Evolutionary conservation across 1,140 invertebrate species (phyloP).

Genomic region (Trypoxylus dichotomus): DNA sequence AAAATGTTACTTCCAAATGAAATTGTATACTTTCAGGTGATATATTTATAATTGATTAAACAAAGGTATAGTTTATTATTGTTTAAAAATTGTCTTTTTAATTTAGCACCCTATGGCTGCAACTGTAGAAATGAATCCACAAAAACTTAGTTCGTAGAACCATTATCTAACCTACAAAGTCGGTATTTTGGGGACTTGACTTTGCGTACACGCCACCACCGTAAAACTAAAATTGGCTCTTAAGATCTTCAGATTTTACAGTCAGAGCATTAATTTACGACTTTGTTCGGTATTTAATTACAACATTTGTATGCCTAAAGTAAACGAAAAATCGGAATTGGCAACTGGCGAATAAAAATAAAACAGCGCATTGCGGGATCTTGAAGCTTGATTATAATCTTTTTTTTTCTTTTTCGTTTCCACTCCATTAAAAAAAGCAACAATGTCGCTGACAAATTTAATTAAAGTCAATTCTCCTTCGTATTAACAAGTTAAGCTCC

Average conservation of each 20-base stretch:
- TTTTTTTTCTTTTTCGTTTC: background rate
- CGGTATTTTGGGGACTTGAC: too few relatives aligned
- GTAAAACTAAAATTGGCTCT: background rate
- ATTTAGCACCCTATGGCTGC: too few relatives aligned
- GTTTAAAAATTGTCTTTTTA: too few relatives aligned
- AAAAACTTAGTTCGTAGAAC: too few relatives aligned
- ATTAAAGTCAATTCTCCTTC: background rate
- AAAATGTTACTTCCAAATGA: too few relatives aligned
- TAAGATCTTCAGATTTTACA: background rate
- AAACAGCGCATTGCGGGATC: background rate
- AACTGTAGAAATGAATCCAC: too few relatives aligned
- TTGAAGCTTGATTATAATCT: background rate
- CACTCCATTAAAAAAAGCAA: background rate
- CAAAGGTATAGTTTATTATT: too few relatives aligned
- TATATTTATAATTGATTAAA: too few relatives aligned
- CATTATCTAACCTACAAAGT: too few relatives aligned
- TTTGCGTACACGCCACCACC: too few relatives aligned
- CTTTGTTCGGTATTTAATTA: background rate
- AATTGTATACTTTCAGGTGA: too few relatives aligned
- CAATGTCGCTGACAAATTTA: background rate
- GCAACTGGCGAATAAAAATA: background rate
- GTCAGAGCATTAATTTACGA: background rate
- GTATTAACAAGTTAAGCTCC: background rate
- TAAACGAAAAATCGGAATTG: conserved; percentile 10
- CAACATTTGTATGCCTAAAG: background rate